A percentile compares a stretch with the other conserved stretches of the same genome.
These are phyloP conservation scores for Clamator glandarius DNA, from an alignment of 2,797 vertebrate genomes.

Conservation along the genomic window DNA sequence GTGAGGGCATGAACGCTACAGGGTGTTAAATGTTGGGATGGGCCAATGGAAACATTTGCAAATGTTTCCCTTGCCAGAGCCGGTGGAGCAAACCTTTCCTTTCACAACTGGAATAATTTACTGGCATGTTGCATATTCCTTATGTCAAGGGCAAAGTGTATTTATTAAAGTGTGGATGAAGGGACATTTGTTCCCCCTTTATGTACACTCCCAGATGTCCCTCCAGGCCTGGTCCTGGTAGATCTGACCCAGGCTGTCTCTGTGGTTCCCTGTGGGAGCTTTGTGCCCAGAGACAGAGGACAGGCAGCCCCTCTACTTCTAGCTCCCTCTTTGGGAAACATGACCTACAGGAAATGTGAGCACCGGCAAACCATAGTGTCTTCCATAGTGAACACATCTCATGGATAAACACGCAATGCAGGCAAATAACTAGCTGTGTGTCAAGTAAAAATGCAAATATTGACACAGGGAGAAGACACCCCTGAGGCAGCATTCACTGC, in stretches of 20 bases:
- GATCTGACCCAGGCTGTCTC: neutral
- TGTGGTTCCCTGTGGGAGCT: neutral
- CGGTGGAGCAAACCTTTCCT: neutral
- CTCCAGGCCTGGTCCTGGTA: neutral
- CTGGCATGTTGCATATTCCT: accelerated
- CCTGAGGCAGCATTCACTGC: neutral
- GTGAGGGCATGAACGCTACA: neutral
- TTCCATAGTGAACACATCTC: neutral
- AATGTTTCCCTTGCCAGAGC: neutral
- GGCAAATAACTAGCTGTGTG: neutral
- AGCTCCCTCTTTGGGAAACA: neutral
- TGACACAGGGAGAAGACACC: neutral
- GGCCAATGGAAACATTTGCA: neutral
- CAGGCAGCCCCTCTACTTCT: neutral
- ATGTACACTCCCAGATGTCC: neutral
- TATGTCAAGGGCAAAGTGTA: neutral
- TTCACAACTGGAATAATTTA: neutral
- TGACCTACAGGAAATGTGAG: neutral
- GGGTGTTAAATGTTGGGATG: neutral
- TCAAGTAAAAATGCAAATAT: neutral
- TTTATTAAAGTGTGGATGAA: neutral
- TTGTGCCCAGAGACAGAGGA: neutral
- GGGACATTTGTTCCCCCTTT: neutral
- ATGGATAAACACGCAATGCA: neutral
- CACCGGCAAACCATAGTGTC: neutral